These are phyloP conservation scores for Cartodere bifasciata DNA, from an alignment of 2,888 invertebrate species.

Conservation along the genomic window DNA sequence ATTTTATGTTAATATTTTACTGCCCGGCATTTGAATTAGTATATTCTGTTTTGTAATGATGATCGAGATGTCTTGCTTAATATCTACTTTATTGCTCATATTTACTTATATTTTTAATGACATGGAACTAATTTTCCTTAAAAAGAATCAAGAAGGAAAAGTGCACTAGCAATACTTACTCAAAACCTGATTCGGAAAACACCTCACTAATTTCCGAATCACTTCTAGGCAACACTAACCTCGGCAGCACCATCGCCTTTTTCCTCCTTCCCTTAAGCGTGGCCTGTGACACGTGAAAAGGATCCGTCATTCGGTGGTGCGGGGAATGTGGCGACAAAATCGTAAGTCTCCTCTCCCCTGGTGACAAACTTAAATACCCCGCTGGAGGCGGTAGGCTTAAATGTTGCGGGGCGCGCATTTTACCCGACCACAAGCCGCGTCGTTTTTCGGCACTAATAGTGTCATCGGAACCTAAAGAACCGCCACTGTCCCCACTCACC, in stretches of 20 bases:
- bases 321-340: constrained; percentile 74
- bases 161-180: constrained; percentile 43
- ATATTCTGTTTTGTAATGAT: too few species aligned
- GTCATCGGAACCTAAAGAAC: constrained; percentile 30
- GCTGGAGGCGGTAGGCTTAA: constrained; percentile 55
- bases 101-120: too few species aligned
- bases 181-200: constrained; percentile 48
- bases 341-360: constrained; percentile 51
- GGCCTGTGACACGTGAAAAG: constrained; percentile 47
- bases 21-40: too few species aligned
- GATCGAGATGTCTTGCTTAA: too few species aligned
- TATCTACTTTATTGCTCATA: too few species aligned
- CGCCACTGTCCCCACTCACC: constrained; percentile 48
- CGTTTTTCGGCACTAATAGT: constrained; percentile 48
- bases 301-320: constrained; percentile 50
- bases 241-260: constrained; percentile 60
- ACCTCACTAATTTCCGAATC: constrained; percentile 60
- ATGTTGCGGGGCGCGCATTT: constrained; percentile 52
- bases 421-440: constrained; percentile 54
- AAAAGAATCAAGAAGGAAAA: too few species aligned
- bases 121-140: too few species aligned
- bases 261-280: constrained; percentile 45
- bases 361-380: constrained; percentile 40
- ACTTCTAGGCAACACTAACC: constrained; percentile 61
- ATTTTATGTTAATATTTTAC: too few species aligned